Conservation (phyloP, 2,113 vertebrate species). For the mouse (Mus musculus) region DNA sequence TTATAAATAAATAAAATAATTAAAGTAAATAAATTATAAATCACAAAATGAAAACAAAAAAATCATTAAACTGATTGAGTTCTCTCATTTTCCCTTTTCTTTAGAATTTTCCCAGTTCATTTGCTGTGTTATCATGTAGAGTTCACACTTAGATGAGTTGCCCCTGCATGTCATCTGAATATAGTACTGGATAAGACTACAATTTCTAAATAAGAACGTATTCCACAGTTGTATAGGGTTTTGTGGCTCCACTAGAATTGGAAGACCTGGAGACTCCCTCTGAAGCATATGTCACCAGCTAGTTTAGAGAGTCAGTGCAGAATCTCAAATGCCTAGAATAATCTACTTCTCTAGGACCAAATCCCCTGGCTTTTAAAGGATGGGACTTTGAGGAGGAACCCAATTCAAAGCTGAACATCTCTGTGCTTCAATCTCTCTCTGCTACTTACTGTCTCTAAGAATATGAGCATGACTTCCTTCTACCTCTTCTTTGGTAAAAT, state of each 20-base stretch:
- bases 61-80: not conserved
- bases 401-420: not conserved
- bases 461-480: not conserved
- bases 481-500: not conserved
- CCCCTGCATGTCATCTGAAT: not conserved
- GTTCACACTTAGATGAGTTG: not conserved
- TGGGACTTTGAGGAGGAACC: no score
- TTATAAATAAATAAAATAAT: not conserved
- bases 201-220: not conserved
- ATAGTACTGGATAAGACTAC: not conserved
- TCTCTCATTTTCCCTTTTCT: not conserved
- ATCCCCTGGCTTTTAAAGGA: not conserved
- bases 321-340: not conserved
- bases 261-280: not conserved
- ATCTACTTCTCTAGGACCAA: not conserved
- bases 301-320: not conserved
- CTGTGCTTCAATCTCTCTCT: constrained; percentile 7
- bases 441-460: not conserved
- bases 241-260: not conserved
- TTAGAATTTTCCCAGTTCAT: not conserved
- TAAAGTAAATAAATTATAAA: not conserved
- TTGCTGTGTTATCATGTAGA: not conserved
- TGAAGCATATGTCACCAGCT: not conserved
- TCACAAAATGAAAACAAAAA: not conserved
- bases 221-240: not conserved